phyloP scores from a whole-genome alignment of 2,888 invertebrate genomes.

The Aspidapion aeneum region DNA sequence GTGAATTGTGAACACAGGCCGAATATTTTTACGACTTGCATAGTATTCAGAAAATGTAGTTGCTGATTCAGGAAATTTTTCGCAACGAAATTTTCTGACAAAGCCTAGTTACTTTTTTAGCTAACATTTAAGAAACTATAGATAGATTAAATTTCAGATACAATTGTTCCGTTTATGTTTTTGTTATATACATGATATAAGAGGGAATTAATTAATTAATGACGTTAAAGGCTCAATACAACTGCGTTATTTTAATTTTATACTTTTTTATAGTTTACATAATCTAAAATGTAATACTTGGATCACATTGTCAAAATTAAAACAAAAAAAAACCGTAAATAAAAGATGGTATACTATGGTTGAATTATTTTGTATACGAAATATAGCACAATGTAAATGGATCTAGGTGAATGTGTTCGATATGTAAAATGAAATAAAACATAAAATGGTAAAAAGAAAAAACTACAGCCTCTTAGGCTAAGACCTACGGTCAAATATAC shows the following conservation, averaged over 20 bases:
- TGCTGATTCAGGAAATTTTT: not conserved
- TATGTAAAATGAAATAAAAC: conserved; percentile 28
- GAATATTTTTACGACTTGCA: no score
- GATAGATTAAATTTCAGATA: not conserved
- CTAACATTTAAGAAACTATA: not conserved
- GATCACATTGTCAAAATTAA: conserved; percentile 4
- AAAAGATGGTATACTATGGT: conserved; percentile 23
- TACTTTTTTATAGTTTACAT: not conserved
- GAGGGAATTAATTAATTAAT: not conserved
- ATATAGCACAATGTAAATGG: conserved; percentile 25
- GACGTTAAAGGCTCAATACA: not conserved
- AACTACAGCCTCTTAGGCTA: conserved; percentile 12
- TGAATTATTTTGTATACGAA: conserved; percentile 19
- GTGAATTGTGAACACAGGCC: no score
- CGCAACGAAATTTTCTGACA: not conserved
- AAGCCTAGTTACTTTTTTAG: not conserved
- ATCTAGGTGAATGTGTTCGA: conserved; percentile 15
- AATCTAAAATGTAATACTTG: conserved; percentile 23
- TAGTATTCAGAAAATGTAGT: not conserved
- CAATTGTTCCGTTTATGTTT: not conserved
- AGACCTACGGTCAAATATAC: conserved; percentile 14
- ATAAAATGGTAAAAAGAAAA: conserved; percentile 19
- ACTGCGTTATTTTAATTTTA: not conserved
- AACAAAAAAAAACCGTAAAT: not conserved
- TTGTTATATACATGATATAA: not conserved